These are phyloP conservation scores for Porites lobata DNA, from an alignment of 92 coral and sea anemone species.

Conservation along the genomic window DNA sequence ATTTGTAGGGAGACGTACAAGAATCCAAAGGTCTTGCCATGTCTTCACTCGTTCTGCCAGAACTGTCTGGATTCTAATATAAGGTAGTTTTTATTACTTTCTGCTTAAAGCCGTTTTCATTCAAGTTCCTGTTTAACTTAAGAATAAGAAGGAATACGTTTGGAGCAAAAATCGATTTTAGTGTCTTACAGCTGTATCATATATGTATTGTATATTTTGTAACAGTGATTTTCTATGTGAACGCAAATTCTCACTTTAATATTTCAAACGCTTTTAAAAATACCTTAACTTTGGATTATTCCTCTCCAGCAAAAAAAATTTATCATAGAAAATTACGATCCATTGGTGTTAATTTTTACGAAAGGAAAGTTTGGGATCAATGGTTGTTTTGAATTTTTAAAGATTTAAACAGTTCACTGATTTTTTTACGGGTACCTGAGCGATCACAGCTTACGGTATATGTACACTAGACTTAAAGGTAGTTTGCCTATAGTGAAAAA, in stretches of 20 bases:
- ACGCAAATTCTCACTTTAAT: not conserved
- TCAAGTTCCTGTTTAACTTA: no score
- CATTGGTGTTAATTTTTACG: not conserved
- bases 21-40: slow-evolving; percentile 88
- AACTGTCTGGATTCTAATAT: slow-evolving; percentile 84
- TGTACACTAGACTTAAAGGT: no score
- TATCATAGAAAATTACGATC: not conserved
- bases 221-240: slow-evolving; percentile 5
- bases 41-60: slow-evolving; percentile 90
- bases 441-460: not conserved
- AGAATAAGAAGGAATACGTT: no score
- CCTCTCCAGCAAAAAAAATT: no score
- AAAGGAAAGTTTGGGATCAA: slow-evolving; percentile 24
- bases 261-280: not conserved
- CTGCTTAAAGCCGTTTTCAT: not conserved
- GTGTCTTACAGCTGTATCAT: not conserved
- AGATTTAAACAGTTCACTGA: slow-evolving; percentile 4
- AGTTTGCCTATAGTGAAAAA: no score
- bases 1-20: slow-evolving; percentile 84
- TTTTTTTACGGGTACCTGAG: slow-evolving; percentile 33
- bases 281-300: no score
- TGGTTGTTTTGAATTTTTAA: slow-evolving; percentile 53
- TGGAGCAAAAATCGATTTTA: not conserved
- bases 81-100: slow-evolving; percentile 48
- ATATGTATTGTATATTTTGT: not conserved